A percentile compares a stretch with the other conserved stretches of the same genome.
phyloP scores from a whole-genome alignment of 2,888 invertebrate species.

The Drosophila infuscata region DNA sequence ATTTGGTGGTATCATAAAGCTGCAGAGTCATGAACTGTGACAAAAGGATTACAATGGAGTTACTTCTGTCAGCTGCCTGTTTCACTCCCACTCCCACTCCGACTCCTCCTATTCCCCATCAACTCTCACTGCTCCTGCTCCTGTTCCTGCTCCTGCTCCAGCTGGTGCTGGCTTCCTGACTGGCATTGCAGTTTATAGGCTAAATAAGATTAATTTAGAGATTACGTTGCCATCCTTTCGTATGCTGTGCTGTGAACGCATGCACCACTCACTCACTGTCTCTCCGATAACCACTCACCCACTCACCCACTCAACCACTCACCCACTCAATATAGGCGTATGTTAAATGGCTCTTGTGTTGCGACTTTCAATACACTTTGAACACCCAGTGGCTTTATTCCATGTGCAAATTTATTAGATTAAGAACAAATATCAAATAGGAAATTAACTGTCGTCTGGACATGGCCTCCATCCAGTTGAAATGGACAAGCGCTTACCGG shows the following conservation, averaged over 20 bases:
- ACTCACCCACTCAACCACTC: neutral
- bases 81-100: neutral
- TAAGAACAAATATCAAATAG: constrained; percentile 81
- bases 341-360: neutral
- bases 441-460: constrained; percentile 80
- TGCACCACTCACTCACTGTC: constrained; percentile 4
- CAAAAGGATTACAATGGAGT: constrained; percentile 77
- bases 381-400: constrained; percentile 42
- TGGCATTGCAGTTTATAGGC: constrained; percentile 61
- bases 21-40: constrained; percentile 76
- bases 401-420: constrained; percentile 76
- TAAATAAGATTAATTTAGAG: constrained; percentile 76
- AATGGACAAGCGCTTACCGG: constrained; percentile 24
- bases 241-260: constrained; percentile 18
- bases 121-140: neutral
- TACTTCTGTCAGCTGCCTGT: constrained; percentile 52
- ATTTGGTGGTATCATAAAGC: constrained; percentile 39
- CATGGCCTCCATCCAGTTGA: constrained; percentile 22
- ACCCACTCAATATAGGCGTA: neutral
- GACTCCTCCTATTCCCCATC: neutral
- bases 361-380: neutral
- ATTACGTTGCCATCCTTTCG: constrained; percentile 55
- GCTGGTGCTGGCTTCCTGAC: neutral
- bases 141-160: neutral
- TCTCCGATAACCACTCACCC: neutral